phyloP scores from a whole-genome alignment of 2,113 vertebrate species.

The Zosterops lateralis region DNA sequence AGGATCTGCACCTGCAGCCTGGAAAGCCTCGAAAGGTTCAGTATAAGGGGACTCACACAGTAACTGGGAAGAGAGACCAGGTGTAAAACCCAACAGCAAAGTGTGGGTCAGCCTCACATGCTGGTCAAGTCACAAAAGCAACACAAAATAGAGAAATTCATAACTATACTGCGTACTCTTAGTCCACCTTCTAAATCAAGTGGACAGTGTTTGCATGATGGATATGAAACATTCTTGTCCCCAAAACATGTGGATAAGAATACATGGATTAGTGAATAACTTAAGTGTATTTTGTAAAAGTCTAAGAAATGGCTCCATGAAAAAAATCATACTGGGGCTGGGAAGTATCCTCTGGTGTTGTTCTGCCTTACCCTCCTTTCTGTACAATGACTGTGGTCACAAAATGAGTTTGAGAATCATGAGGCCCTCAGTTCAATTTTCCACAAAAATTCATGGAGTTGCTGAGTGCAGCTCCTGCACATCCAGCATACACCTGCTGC shows the following conservation, averaged over 20 bases:
- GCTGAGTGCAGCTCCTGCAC: background rate
- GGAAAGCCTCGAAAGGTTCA: background rate
- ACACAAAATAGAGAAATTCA: too few species aligned
- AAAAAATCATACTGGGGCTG: background rate
- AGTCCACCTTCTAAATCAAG: background rate
- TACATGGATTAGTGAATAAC: background rate
- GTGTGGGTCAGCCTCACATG: rapidly evolving
- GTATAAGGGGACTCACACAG: background rate
- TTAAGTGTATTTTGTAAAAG: background rate
- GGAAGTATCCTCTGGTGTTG: background rate
- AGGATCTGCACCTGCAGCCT: background rate
- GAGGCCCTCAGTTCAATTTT: background rate
- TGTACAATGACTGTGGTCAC: too few species aligned
- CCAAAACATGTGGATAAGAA: rapidly evolving
- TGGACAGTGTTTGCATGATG: background rate
- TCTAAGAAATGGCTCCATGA: background rate
- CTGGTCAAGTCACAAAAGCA: background rate
- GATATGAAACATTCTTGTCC: background rate
- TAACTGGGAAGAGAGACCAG: background rate
- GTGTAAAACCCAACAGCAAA: background rate
- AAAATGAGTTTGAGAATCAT: background rate
- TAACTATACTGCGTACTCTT: background rate
- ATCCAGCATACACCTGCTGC: rapidly evolving
- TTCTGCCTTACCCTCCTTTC: background rate
- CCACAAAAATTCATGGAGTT: rapidly evolving